A percentile compares a stretch with the other conserved stretches of the same genome.
Evolutionary conservation across 2,113 vertebrate genomes (phyloP).

Genomic region (Laticauda colubrina): DNA sequence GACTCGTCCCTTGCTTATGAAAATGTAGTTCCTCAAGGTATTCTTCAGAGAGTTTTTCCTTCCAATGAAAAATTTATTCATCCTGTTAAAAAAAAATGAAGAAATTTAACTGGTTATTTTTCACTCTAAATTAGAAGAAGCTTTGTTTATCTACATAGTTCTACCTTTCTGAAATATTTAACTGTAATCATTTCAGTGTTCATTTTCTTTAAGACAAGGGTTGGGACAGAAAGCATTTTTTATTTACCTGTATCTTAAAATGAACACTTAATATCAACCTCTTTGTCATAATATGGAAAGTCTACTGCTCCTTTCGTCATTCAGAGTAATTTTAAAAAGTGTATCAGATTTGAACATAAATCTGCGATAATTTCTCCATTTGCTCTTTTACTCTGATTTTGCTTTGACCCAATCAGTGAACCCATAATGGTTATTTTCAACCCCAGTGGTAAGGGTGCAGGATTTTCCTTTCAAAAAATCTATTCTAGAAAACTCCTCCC

Average conservation of each 20-base stretch:
- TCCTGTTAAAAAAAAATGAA: not conserved
- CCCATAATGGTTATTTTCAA: too few species aligned
- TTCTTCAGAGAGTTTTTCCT: not conserved
- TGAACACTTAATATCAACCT: too few species aligned
- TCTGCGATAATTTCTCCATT: too few species aligned
- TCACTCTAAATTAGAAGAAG: not conserved
- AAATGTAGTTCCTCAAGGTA: not conserved
- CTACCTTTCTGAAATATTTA: not conserved
- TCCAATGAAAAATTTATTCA: not conserved
- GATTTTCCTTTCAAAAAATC: not conserved
- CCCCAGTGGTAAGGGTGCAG: too few species aligned
- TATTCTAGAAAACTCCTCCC: too few species aligned
- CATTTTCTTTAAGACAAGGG: not conserved
- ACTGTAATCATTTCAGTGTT: not conserved
- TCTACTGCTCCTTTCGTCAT: not conserved
- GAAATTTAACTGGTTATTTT: not conserved
- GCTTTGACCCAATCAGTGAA: too few species aligned
- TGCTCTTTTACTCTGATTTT: too few species aligned
- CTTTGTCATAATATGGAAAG: not conserved
- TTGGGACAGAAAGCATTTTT: not conserved
- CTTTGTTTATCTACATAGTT: not conserved
- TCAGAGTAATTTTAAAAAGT: too few species aligned
- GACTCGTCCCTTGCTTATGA: not conserved
- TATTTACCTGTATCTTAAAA: not conserved
- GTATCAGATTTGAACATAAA: too few species aligned